Evolutionary conservation across 2,797 vertebrate species (phyloP), one percentile per base, ranked within the genome.

Genomic region (Dicrostonyx torquatus): DNA sequence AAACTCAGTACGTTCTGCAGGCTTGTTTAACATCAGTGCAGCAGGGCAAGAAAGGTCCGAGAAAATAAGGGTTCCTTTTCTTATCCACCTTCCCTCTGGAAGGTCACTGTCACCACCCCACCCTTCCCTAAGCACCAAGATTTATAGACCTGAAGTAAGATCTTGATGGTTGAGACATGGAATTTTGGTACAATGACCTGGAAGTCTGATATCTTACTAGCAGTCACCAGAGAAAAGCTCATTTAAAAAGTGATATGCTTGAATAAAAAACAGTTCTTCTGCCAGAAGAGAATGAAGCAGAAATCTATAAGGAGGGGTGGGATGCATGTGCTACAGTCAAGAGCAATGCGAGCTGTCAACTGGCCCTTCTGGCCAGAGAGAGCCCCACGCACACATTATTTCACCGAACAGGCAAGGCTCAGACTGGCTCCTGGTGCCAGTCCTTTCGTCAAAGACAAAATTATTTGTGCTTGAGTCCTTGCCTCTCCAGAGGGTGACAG

Each of bases 401-500:
- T 85, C 64, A 79, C 3, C 3, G 37, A 92, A 4, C 1, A 84
- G n/a, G 31, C 20, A 40, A 40, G 22, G 24, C 80, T 92, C 92
- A 83, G 76, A 50, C 14, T 34, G 75, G 76, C 20, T 66, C 80
- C 48, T 14, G 40, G 48, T 37, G 40, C 48, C 78, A 93, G 26
- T 20, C 31, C 26, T 45, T 75, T 55, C 24, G 29, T 68, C 86
- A 86, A 20, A 84, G 45, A 76, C 55, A 73, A 60, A 43, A 24
- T 40, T 83, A 91, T 18, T 45, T 72, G 88, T 87, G 31, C 45
- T 72, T 48, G 53, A 95, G 53, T 48, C 89, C 62, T 66, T 93
- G 48, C 26, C 94, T 94, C 22, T 75, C 82, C 29, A 64, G 72
- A 92, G 18, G 50, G 40, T 96, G 94, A 92, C 90, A 62, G 91